These are phyloP conservation scores for Zophobas atratus DNA, from an alignment of 1,140 invertebrate genomes.

Conservation along the genomic window DNA sequence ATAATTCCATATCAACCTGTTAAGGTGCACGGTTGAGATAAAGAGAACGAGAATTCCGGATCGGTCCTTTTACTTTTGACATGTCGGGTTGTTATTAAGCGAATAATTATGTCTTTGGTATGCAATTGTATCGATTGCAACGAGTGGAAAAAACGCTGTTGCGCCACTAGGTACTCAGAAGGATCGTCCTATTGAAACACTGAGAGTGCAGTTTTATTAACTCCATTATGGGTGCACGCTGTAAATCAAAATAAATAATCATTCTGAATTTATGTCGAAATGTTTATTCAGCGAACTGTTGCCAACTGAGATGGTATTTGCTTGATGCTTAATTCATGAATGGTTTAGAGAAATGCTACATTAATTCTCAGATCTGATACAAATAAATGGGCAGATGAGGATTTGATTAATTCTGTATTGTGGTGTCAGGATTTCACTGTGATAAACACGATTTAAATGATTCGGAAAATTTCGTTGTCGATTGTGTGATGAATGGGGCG, in stretches of 20 bases:
- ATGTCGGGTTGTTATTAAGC: constrained; percentile 4
- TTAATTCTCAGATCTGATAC: background rate
- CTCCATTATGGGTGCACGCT: too few relatives aligned
- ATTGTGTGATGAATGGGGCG: too few relatives aligned
- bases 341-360: constrained; percentile 15
- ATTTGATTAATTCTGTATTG: background rate
- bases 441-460: too few relatives aligned
- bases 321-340: constrained; percentile 21
- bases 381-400: background rate
- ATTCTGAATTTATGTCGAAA: background rate
- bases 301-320: constrained; percentile 18
- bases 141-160: constrained; percentile 6
- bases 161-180: background rate
- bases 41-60: constrained; percentile 20
- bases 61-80: constrained; percentile 39
- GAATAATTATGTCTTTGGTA: too few relatives aligned
- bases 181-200: too few relatives aligned
- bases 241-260: constrained; percentile 1
- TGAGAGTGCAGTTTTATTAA: too few relatives aligned
- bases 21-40: constrained; percentile 26
- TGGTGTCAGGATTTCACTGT: background rate
- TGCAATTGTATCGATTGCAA: too few relatives aligned
- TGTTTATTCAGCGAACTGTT: constrained; percentile 17
- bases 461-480: too few relatives aligned
- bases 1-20: constrained; percentile 34